A percentile compares a stretch with the other conserved stretches of the same genome.
Evolutionary conservation across 2,797 vertebrate species (phyloP).

Genomic region (Enteromius thamalakanensis): DNA sequence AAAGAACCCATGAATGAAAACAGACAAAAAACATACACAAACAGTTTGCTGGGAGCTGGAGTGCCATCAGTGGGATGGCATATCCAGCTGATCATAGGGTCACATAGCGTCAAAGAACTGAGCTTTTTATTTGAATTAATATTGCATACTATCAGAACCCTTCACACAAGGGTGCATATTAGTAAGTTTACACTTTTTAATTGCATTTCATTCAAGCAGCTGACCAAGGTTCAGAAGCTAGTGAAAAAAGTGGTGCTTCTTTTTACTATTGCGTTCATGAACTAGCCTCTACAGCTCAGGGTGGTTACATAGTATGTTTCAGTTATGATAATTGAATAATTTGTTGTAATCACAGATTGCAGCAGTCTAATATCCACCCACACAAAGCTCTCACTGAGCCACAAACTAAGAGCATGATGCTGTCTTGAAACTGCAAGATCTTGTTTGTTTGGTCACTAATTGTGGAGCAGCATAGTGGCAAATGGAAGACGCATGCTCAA

Average conservation of each 20-base stretch:
- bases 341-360: conserved; percentile 6
- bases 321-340: conserved; percentile 9
- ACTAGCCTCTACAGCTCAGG: conserved; percentile 6
- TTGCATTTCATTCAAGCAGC: background rate
- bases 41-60: too few species aligned
- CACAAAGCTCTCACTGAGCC: conserved; percentile 13
- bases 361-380: conserved; percentile 3
- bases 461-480: conserved; percentile 10
- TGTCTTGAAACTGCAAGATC: conserved; percentile 28
- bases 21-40: too few species aligned
- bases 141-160: background rate
- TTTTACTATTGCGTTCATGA: background rate
- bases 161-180: too few species aligned
- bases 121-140: background rate
- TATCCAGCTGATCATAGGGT: too few species aligned
- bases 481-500: conserved; percentile 22
- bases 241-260: background rate
- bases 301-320: background rate
- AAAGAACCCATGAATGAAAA: too few species aligned
- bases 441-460: conserved; percentile 40
- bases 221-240: background rate
- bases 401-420: conserved; percentile 27
- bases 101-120: background rate
- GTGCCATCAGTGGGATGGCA: too few species aligned
- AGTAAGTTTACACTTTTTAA: background rate